A percentile compares a stretch with the other conserved stretches of the same genome.
Evolutionary conservation across 2,888 invertebrate genomes (phyloP).

Genomic region (Drosophila tripunctata): DNA sequence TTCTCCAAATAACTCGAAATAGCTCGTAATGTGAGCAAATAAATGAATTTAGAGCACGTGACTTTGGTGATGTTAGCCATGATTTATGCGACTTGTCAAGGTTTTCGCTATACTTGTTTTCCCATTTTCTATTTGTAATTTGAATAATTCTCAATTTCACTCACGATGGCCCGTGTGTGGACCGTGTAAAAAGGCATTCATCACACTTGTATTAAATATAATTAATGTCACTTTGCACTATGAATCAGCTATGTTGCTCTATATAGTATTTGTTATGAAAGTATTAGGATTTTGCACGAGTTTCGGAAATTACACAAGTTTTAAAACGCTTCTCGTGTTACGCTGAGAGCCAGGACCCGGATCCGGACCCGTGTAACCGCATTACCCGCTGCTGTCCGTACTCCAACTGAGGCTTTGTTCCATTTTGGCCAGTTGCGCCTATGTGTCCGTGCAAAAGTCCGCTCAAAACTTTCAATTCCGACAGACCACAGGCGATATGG

Average conservation of each 20-base stretch:
- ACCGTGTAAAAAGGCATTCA: constrained; percentile 66
- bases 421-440: constrained; percentile 47
- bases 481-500: constrained; percentile 53
- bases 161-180: constrained; percentile 24
- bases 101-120: constrained; percentile 24
- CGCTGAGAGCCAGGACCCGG: constrained; percentile 6
- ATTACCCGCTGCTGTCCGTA: constrained; percentile 52
- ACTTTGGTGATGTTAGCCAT: constrained; percentile 61
- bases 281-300: no score
- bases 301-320: constrained; percentile 37
- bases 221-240: constrained; percentile 69
- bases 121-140: constrained; percentile 42
- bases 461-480: constrained; percentile 24
- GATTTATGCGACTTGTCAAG: constrained; percentile 59
- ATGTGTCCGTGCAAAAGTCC: constrained; percentile 51
- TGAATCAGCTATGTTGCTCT: no score
- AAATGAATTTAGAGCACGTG: constrained; percentile 77
- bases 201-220: constrained; percentile 58
- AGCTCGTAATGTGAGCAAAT: constrained; percentile 41
- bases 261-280: no score
- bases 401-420: constrained; percentile 41
- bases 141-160: constrained; percentile 59
- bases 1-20: constrained; percentile 16
- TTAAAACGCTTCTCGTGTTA: constrained; percentile 28
- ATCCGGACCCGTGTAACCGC: constrained; percentile 55